Evolutionary conservation across 2,113 vertebrate genomes (phyloP), one percentile per base, ranked within the genome.

Genomic region (Xyrauchen texanus): DNA sequence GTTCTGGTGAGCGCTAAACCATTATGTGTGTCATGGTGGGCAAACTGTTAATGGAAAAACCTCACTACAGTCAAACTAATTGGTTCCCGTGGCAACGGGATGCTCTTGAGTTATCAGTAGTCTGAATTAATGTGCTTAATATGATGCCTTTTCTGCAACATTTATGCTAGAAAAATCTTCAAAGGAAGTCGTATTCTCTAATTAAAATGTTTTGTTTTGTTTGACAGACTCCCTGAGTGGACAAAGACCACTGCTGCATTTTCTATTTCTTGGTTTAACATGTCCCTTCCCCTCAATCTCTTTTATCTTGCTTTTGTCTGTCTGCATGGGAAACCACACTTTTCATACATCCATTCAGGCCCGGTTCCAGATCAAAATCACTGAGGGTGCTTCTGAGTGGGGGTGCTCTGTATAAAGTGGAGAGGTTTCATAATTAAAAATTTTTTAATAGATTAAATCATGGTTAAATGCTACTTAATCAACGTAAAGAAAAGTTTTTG

Each of bases 271-370:
- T 61, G 8, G 51, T 60, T 60, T 45, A 44, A 53, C 45, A 34
- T 58, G 42, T 53, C 58, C 53, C 60, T 61, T 7, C 78, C 67
- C 77, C 60, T 21, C 21, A 34, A 45, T 4, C 11, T 44, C 15
- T 44, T 34, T 62, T 10, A 57, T 60, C 62, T 81, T 77, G 79
- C 79, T 83, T 68, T 76, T 53, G 70, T 76, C 77, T 61, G 52
- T 81, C 58, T 85, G 75, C 13, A 71, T 88, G 85, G 16, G 46
- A 74, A 74, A 63, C 58, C 51, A 74, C 15, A 49, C 85, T 86
- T 85, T 83, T 88, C 75, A 86, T 76, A 3, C 21, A 34, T 34
- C 82, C 68, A 64, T 62, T 51, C n/a, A n/a, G n/a, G n/a, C n/a
- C n/a, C n/a, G n/a, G n/a, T n/a, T n/a, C n/a, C n/a, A n/a, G n/a